These are phyloP conservation scores for Athrips mouffetella DNA, from an alignment of 2,888 invertebrate genomes.

Conservation along the genomic window DNA sequence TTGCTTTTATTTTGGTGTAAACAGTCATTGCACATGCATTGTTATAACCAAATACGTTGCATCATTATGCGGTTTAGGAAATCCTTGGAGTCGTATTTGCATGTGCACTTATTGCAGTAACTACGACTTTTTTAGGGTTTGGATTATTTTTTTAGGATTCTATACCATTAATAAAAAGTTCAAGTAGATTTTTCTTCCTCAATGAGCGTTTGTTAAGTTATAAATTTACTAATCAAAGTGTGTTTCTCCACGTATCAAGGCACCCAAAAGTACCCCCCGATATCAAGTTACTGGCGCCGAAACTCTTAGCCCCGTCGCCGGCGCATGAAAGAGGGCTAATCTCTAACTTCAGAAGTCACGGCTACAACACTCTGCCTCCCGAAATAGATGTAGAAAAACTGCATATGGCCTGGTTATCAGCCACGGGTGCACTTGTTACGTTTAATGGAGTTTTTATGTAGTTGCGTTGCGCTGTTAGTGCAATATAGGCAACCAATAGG, in stretches of 20 bases:
- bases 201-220: not conserved
- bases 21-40: no score
- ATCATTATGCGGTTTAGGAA: no score
- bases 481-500: not conserved
- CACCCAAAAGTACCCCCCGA: conserved; percentile 3
- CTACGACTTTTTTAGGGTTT: no score
- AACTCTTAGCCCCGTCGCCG: conserved; percentile 30
- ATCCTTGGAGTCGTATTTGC: no score
- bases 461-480: conserved; percentile 16
- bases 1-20: no score
- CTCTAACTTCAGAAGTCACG: conserved; percentile 47
- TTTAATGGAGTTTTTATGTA: conserved; percentile 33
- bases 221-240: not conserved
- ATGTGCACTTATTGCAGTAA: no score
- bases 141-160: no score
- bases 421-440: conserved; percentile 28
- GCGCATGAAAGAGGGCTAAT: conserved; percentile 39
- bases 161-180: no score
- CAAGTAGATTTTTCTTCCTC: not conserved
- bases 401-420: conserved; percentile 56
- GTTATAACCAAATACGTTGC: no score
- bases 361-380: conserved; percentile 41
- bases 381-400: conserved; percentile 61
- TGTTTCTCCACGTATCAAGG: not conserved
- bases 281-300: conserved; percentile 54